Evolutionary conservation across 1,140 invertebrate species (phyloP), one percentile per base, ranked within the genome.

Genomic region (Pomacea maculata): DNA sequence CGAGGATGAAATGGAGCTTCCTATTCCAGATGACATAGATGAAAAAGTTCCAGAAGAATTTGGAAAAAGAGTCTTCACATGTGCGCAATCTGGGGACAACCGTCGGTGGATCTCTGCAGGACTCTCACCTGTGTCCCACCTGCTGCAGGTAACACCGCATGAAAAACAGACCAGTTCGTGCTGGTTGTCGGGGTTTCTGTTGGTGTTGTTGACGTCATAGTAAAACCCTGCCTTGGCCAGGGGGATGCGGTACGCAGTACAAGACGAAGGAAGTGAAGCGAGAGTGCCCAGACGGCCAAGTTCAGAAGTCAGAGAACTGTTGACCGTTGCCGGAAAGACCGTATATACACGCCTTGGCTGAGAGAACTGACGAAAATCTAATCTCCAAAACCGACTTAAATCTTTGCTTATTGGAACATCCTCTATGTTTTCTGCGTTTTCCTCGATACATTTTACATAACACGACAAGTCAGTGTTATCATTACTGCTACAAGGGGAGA

Each of bases 141-240:
- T 45, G 52, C 45, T 54, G 67, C 57, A 68, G 21, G 65, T 70
- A n/a, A 78, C 52, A 14, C 52, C 52, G 54, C 77, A 78, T 14
- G 65, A 57, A 55, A 25, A 78, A 65, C 77, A 78, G 65, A 54
- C 45, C 19, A 78, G 21, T 29, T 70, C 77, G 12, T 70, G 65
- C 12, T 9, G 15, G 77, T 78, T 65, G 17, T 65, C n/a, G 77
- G 21, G 64, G 21, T 55, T 67, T 54, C 67, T 55, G 19, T 3
- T 17, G 77, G 77, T 57, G n/a, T 78, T 78, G 77, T n/a, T 78
- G 77, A 14, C 17, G 21, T 78, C 77, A 21, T 78, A 78, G 67
- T 78, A 78, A 45, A 78, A 78, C 21, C 77, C 77, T 15, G 77
- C 67, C 25, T 68, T 21, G n/a, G 77, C 77, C 34, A 78, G 29